Percentiles rank a stretch among this genome's conserved stretches.
These are phyloP conservation scores for Luffia ferchaultella DNA, from an alignment of 2,888 invertebrate genomes.

Conservation along the genomic window DNA sequence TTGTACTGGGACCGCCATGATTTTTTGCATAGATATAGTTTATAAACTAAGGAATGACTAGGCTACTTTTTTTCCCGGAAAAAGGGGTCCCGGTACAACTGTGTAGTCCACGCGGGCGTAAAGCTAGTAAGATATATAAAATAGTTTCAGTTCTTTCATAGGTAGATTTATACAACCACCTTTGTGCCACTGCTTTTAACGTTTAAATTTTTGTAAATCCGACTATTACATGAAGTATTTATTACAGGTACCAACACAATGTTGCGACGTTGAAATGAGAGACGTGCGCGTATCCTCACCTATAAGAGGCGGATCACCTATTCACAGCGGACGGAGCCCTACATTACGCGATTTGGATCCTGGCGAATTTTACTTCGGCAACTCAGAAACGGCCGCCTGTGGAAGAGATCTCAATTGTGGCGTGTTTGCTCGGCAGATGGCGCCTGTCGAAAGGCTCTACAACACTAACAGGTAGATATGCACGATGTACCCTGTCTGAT, in stretches of 20 bases:
- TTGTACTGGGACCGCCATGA: too few relatives aligned
- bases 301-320: constrained; percentile 17
- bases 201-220: too few relatives aligned
- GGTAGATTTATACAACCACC: too few relatives aligned
- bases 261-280: constrained; percentile 43
- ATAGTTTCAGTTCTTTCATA: too few relatives aligned
- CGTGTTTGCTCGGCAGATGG: constrained; percentile 10
- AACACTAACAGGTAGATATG: constrained; percentile 20
- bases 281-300: constrained; percentile 31
- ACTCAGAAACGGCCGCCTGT: constrained; percentile 25
- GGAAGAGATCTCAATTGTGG: constrained; percentile 36
- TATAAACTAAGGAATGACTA: too few relatives aligned
- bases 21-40: too few relatives aligned
- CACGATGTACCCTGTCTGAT: constrained; percentile 13
- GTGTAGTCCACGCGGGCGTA: too few relatives aligned
- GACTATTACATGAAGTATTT: background rate
- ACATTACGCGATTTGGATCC: constrained; percentile 31
- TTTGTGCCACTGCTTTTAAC: too few relatives aligned
- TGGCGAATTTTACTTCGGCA: constrained; percentile 28
- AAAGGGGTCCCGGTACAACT: too few relatives aligned
- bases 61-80: too few relatives aligned
- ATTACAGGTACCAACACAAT: constrained; percentile 41
- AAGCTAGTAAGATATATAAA: too few relatives aligned
- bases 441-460: background rate
- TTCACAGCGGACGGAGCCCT: constrained; percentile 33